Percentiles rank a stretch among this genome's conserved stretches.
These are phyloP conservation scores for Aplysina aerophoba DNA, from an alignment of 37 sponge, comb jelly and placozoan species.

Conservation along the genomic window DNA sequence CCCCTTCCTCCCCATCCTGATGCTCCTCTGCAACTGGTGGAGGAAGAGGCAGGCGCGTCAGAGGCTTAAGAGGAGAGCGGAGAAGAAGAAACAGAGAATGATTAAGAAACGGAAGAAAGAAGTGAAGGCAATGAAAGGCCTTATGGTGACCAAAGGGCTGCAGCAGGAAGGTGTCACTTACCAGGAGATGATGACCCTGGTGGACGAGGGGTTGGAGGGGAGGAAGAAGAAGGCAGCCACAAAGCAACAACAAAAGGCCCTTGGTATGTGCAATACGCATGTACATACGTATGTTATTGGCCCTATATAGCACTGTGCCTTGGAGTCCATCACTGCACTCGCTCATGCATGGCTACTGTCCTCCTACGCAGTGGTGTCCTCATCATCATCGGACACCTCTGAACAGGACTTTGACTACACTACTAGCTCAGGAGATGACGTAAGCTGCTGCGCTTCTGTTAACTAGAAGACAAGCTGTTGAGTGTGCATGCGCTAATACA, in stretches of 20 bases:
- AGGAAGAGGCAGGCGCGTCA: slow-evolving; percentile 49
- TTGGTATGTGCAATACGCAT: slow-evolving; percentile 35
- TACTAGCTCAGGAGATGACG: slow-evolving; percentile 31
- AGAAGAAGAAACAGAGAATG: slow-evolving; percentile 58
- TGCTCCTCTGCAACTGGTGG: slow-evolving; percentile 71
- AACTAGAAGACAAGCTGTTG: background rate
- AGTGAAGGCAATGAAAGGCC: slow-evolving; percentile 66
- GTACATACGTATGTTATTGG: background rate
- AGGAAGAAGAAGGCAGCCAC: slow-evolving; percentile 43
- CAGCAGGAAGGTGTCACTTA: slow-evolving; percentile 44
- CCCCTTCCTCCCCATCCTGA: slow-evolving; percentile 68
- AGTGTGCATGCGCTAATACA: background rate
- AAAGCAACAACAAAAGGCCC: slow-evolving; percentile 40
- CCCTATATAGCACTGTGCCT: background rate
- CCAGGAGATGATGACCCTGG: slow-evolving; percentile 50
- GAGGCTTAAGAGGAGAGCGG: slow-evolving; percentile 73
- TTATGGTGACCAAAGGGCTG: slow-evolving; percentile 54
- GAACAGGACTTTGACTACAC: slow-evolving; percentile 68
- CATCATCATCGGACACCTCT: slow-evolving; percentile 62
- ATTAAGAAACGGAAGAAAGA: slow-evolving; percentile 63
- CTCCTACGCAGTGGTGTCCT: slow-evolving; percentile 54
- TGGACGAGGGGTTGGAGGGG: slow-evolving; percentile 56
- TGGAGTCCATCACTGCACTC: background rate
- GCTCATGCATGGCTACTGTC: background rate
- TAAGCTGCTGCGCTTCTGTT: background rate